These are phyloP conservation scores for Brachionus plicatilis DNA, from an alignment of 1,140 invertebrate species.

Conservation along the genomic window DNA sequence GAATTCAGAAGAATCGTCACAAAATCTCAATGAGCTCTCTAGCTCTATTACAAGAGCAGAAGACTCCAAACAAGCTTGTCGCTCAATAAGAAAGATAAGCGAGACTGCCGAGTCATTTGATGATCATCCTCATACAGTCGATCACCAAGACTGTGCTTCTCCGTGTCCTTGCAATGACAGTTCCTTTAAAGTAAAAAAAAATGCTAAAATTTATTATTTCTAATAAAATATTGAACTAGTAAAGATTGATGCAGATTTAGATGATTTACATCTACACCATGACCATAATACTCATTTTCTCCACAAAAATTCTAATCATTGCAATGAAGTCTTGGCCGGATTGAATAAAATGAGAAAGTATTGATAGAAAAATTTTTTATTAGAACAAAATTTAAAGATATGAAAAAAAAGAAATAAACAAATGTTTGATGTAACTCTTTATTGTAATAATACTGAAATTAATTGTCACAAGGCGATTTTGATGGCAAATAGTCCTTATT, in stretches of 20 bases:
- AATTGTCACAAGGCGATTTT: conserved; percentile 42
- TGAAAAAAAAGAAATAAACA: background rate
- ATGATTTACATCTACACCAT: conserved; percentile 31
- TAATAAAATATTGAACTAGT: conserved; percentile 1
- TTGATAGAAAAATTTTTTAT: background rate
- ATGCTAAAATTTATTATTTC: background rate
- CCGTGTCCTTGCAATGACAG: background rate
- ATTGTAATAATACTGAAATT: conserved; percentile 37
- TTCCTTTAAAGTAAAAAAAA: background rate
- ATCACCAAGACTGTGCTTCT: background rate
- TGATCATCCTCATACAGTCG: background rate
- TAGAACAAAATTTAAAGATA: background rate
- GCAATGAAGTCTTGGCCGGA: background rate
- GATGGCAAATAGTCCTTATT: conserved; percentile 41
- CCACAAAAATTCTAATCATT: background rate
- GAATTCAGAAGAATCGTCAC: background rate
- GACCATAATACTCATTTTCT: conserved; percentile 32
- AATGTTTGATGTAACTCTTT: conserved; percentile 42
- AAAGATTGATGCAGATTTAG: conserved; percentile 3
- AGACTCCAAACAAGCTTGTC: background rate
- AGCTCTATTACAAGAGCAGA: background rate
- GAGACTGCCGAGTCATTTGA: conserved; percentile 13
- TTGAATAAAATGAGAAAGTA: conserved; percentile 24
- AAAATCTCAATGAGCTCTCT: background rate
- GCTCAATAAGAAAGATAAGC: background rate